Evolutionary conservation across 2,888 invertebrate species (phyloP).

Genomic region (Macrosoma leucophasiata): DNA sequence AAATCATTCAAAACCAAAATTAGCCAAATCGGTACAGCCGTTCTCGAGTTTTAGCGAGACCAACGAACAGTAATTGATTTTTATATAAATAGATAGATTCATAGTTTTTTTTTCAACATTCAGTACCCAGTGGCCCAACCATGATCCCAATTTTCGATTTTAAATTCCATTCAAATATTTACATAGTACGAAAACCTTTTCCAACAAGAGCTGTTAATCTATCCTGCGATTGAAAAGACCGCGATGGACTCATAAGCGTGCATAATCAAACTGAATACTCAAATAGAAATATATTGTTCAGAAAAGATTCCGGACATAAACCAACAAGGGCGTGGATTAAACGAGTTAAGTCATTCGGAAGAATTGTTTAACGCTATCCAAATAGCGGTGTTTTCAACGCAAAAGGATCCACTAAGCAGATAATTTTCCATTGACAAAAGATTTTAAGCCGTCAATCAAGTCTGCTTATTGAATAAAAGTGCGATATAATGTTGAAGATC

Average conservation of each 20-base stretch:
- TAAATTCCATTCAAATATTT: too few species aligned
- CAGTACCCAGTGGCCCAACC: too few species aligned
- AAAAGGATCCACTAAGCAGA: slow-evolving; percentile 69
- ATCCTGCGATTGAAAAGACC: slow-evolving; percentile 13
- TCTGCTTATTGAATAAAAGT: slow-evolving; percentile 21
- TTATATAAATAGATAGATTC: too few species aligned
- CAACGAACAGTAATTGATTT: too few species aligned
- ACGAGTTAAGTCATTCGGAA: slow-evolving; percentile 62
- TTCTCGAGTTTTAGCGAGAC: too few species aligned
- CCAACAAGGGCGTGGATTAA: slow-evolving; percentile 57
- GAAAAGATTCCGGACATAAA: slow-evolving; percentile 44
- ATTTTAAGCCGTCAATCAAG: slow-evolving; percentile 63
- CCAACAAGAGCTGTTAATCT: too few species aligned
- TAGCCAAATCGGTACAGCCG: too few species aligned
- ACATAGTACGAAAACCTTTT: too few species aligned
- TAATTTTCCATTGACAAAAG: slow-evolving; percentile 59
- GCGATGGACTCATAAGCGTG: slow-evolving; percentile 48
- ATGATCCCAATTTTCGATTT: too few species aligned
- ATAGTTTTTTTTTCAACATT: too few species aligned
- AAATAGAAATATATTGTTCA: slow-evolving; percentile 49
- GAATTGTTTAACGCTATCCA: slow-evolving; percentile 73
- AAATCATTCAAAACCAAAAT: too few species aligned
- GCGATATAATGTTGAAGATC: slow-evolving; percentile 7
- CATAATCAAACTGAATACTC: slow-evolving; percentile 63
- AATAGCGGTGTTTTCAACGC: slow-evolving; percentile 59